These are phyloP conservation scores for Phylloscopus trochilus DNA, from an alignment of 2,113 vertebrate genomes.

Conservation along the genomic window DNA sequence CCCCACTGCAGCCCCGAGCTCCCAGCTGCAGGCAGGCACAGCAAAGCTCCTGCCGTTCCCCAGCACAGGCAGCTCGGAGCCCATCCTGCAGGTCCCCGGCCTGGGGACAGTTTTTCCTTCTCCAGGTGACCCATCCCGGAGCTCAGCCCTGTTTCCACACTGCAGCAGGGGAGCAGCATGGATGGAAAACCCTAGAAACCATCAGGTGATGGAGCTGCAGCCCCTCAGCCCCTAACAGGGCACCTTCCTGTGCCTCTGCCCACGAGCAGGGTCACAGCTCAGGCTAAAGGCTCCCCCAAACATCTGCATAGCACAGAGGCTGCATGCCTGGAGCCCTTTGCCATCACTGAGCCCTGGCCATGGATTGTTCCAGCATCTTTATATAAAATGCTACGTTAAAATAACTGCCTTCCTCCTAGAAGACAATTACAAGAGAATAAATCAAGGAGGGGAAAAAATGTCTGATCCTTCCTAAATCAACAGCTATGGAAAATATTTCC, in stretches of 20 bases:
- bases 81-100: neutral
- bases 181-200: neutral
- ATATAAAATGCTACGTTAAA: neutral
- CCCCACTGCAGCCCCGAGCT: neutral
- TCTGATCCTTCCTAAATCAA: slow-evolving; percentile 20
- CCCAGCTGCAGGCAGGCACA: neutral
- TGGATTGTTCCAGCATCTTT: neutral
- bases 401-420: neutral
- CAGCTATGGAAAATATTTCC: neutral
- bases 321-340: neutral
- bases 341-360: neutral
- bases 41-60: neutral
- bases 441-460: accelerated
- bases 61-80: neutral
- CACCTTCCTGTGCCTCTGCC: neutral
- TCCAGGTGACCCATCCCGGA: neutral
- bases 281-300: neutral
- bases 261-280: accelerated
- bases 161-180: neutral
- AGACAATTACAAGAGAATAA: slow-evolving; percentile 4
- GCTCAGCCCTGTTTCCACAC: accelerated
- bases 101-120: neutral
- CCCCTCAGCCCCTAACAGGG: neutral
- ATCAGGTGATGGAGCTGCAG: neutral
- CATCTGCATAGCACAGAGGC: neutral